Conservation (phyloP, 2,113 vertebrate genomes). For the Onychostoma macrolepis region DNA sequence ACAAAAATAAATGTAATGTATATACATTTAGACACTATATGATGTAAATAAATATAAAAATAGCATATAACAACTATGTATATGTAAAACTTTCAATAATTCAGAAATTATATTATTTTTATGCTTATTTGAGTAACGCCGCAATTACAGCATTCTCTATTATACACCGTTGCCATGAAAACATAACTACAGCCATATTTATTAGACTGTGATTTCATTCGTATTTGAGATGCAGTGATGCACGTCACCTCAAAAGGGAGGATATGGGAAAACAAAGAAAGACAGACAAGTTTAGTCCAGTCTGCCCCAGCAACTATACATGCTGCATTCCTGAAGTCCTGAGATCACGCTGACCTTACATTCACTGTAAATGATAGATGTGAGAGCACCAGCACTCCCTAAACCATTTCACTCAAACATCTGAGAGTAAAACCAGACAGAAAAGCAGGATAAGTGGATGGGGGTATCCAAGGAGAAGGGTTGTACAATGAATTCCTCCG, state of each 20-base stretch:
- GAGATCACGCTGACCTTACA: slow-evolving; percentile 24
- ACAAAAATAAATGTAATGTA: too few species aligned
- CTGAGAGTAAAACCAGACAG: not conserved
- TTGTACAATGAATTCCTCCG: not conserved
- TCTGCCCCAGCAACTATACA: not conserved
- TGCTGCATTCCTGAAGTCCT: slow-evolving; percentile 22
- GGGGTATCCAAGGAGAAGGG: not conserved
- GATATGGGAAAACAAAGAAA: not conserved
- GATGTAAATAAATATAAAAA: not conserved
- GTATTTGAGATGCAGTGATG: not conserved
- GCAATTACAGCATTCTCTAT: not conserved
- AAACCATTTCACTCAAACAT: not conserved
- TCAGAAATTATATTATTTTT: not conserved
- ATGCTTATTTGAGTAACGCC: not conserved
- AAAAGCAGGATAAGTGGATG: not conserved
- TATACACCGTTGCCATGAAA: not conserved
- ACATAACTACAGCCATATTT: not conserved
- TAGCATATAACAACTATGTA: not conserved
- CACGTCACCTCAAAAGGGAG: not conserved
- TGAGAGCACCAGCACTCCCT: not conserved
- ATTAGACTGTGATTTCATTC: not conserved
- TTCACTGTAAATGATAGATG: slow-evolving; percentile 16
- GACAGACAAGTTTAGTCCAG: not conserved
- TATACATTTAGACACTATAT: too few species aligned
- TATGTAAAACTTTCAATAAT: not conserved